Evolutionary conservation across 2,113 vertebrate species (phyloP).

Genomic region (Saccopteryx leptura): DNA sequence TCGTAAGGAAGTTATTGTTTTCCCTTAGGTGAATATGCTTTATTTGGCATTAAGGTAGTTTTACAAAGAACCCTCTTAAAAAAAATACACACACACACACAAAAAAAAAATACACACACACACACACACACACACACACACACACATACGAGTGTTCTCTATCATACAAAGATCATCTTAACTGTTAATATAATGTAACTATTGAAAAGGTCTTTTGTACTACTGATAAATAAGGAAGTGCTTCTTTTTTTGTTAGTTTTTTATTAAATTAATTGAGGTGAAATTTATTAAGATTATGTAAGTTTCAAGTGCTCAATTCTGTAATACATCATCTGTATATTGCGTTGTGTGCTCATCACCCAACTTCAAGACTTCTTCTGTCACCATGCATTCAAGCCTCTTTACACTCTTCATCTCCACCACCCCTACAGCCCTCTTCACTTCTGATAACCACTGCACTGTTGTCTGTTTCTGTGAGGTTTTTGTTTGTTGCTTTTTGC

Average conservation of each 20-base stretch:
- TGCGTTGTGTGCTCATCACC: neutral
- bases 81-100: neutral
- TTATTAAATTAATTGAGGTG: neutral
- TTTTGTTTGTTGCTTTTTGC: neutral
- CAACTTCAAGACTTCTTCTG: neutral
- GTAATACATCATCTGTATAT: neutral
- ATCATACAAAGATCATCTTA: neutral
- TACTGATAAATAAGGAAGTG: neutral
- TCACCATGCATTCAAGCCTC: neutral
- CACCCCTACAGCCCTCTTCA: neutral
- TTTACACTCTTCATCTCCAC: neutral
- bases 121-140: too few species aligned
- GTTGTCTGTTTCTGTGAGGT: neutral
- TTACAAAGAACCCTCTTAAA: neutral
- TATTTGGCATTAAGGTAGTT: constrained; percentile 1
- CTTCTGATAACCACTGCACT: neutral
- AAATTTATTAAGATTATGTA: neutral
- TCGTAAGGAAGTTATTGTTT: constrained; percentile 11
- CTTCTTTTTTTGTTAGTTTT: constrained; percentile 8
- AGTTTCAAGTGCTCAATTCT: neutral
- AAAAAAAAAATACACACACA: too few species aligned
- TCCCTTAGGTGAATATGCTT: constrained; percentile 23
- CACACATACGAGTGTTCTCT: neutral
- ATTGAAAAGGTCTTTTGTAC: neutral
- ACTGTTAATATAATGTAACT: neutral